A percentile compares a stretch with the other conserved stretches of the same genome.
phyloP scores from a whole-genome alignment of 1,140 invertebrate genomes.

The Portunus trituberculatus region DNA sequence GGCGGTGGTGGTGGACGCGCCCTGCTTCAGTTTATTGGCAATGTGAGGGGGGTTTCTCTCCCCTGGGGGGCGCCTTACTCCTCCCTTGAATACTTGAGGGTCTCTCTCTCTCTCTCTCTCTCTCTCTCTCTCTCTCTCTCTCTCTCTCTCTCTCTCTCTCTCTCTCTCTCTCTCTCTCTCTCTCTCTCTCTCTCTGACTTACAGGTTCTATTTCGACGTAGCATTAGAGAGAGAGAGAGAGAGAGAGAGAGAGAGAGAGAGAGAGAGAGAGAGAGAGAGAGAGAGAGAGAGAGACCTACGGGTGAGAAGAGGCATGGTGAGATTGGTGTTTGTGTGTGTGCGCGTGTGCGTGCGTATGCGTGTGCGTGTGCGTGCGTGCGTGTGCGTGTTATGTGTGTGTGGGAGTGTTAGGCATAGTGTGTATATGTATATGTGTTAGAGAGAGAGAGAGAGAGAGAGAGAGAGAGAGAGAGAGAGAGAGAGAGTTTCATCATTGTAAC shows the following conservation, averaged over 20 bases:
- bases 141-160: not conserved
- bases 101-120: not conserved
- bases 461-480: conserved; percentile 47
- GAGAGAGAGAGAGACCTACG: not conserved
- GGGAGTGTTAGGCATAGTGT: no score
- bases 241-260: not conserved
- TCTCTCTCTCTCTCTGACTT: conserved; percentile 29
- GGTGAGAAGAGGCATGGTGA: no score
- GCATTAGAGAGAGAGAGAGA: not conserved
- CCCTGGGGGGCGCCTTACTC: not conserved
- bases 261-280: conserved; percentile 7
- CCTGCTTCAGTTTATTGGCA: not conserved
- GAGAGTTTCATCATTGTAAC: not conserved
- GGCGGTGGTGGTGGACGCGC: not conserved
- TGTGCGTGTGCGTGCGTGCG: no score
- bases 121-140: not conserved
- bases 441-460: conserved; percentile 30
- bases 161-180: conserved; percentile 3
- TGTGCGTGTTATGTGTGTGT: no score
- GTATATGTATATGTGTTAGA: not conserved
- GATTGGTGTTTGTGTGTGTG: no score
- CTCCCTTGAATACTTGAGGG: not conserved
- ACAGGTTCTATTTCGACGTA: not conserved
- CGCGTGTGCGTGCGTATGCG: no score
- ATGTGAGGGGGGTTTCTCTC: not conserved